Base-by-base conservation (phyloP, 2,888 invertebrate genomes). In the Caenorhabditis macrosperma region DNA sequence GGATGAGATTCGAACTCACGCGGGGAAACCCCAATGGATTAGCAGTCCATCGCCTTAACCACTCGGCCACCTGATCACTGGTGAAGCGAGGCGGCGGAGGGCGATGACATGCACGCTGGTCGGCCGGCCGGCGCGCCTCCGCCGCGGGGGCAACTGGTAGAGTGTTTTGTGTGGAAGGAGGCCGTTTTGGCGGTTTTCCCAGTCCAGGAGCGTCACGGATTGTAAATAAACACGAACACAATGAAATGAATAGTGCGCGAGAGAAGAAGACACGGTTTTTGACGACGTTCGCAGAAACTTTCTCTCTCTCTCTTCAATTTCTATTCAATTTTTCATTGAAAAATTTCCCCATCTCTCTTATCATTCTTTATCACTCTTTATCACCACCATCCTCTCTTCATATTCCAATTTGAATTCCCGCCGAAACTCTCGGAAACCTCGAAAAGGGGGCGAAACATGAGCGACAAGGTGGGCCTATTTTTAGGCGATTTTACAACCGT, bases 41-140 rank as follows among this genome's bases (percentile, higher is more conserved):
- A 89, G 89, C 89, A 89, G 89, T 89, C 89, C 89, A 89, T 87
- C 89, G 89, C 89, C 89, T 89, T 89, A 89, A 89, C 89, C 89
- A 89, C 89, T 89, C 89, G 89, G 89, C 89, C 89, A 89, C 88
- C 86, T 87, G 86, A 86, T 85, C 85, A 85, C 78, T 24, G 22
- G 24, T 10, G 17, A 1, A 17, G 5, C 4, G 69, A 5, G 44
- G 20, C 7, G 35, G 17, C 55, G 20, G 17, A 15, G n/a, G 20
- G 33, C 17, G 15, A 20, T 17, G 33, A 55, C 33, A 55, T 33
- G 33, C 20, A 3, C 35, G 55, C 55, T 17, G 55, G 55, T 55
- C 10, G 28, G n/a, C 28, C 3, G 26, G 26, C n/a, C 28, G 12
- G 15, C n/a, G 41, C 41, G 41, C n/a, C 41, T 41, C 3, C n/a